A percentile compares a stretch with the other conserved stretches of the same genome.
Evolutionary conservation across 1,140 invertebrate species (phyloP).

Genomic region (Lysiphlebus fabarum): DNA sequence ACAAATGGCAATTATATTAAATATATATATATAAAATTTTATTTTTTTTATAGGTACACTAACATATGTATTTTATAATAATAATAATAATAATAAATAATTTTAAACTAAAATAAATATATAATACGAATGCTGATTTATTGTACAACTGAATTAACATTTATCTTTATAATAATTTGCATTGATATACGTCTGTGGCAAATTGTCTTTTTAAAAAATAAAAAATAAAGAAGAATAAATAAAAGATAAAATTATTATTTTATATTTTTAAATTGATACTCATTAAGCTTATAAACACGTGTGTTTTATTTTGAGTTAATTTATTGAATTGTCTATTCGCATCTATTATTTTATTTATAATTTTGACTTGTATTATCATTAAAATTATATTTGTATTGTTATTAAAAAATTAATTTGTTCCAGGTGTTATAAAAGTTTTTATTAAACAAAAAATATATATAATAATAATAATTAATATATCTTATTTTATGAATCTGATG

Average conservation of each 20-base stretch:
- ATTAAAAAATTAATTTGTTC: conserved; percentile 65
- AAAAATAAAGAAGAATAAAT: not conserved
- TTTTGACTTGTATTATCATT: not conserved
- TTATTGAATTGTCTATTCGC: not conserved
- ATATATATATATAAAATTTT: too few species aligned
- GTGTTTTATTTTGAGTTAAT: too few species aligned
- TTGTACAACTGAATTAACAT: not conserved
- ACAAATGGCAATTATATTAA: too few species aligned
- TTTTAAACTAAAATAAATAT: too few species aligned
- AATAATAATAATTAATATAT: conserved; percentile 54
- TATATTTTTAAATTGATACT: not conserved
- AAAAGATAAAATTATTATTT: too few species aligned
- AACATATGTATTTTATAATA: too few species aligned
- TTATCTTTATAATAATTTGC: not conserved
- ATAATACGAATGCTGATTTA: too few species aligned
- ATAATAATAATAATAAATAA: too few species aligned
- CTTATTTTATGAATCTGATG: conserved; percentile 36
- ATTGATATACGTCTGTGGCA: not conserved
- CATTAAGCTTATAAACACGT: not conserved
- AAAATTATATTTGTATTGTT: conserved; percentile 69
- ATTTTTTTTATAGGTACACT: too few species aligned
- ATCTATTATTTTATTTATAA: not conserved
- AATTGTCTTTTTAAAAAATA: not conserved
- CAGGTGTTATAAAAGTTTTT: conserved; percentile 60
- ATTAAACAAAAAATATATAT: conserved; percentile 52